Conservation (phyloP, 2,797 vertebrate species). For the Eutrigla gurnardus region DNA sequence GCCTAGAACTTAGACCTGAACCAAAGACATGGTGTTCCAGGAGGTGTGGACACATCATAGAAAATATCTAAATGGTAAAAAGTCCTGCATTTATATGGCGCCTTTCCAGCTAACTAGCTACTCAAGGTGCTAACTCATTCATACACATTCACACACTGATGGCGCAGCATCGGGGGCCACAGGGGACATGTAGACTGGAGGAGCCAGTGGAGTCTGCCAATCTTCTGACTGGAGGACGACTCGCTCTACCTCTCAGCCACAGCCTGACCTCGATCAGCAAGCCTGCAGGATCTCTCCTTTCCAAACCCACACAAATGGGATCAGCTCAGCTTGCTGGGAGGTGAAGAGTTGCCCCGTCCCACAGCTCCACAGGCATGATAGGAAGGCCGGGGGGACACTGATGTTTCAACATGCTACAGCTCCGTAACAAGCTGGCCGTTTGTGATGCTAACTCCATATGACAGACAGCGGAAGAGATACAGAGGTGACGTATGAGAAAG, state of each 20-base stretch:
- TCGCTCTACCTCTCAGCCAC: too few species aligned
- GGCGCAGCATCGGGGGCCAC: too few species aligned
- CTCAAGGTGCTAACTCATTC: too few species aligned
- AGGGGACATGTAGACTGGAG: too few species aligned
- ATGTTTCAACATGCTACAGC: constrained; percentile 51
- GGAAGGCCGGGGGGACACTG: not conserved
- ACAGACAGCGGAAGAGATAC: constrained; percentile 10
- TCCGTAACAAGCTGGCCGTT: constrained; percentile 15
- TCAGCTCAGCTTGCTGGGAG: constrained; percentile 38
- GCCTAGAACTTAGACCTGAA: too few species aligned
- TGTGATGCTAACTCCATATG: constrained; percentile 44
- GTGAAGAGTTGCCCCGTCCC: constrained; percentile 19
- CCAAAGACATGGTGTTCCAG: too few species aligned
- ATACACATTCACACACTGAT: too few species aligned
- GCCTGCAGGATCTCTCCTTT: not conserved
- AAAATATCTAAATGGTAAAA: not conserved
- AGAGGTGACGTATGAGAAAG: not conserved
- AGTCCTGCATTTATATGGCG: too few species aligned
- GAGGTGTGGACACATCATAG: not conserved
- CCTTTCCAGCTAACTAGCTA: not conserved
- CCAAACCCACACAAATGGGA: constrained; percentile 32
- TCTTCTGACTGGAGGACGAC: too few species aligned
- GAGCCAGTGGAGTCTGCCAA: too few species aligned
- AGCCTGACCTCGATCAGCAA: not conserved
- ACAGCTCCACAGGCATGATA: constrained; percentile 8